These are phyloP conservation scores for Ceratosolen fusciceps DNA, from an alignment of 1,140 invertebrate species.

Conservation along the genomic window DNA sequence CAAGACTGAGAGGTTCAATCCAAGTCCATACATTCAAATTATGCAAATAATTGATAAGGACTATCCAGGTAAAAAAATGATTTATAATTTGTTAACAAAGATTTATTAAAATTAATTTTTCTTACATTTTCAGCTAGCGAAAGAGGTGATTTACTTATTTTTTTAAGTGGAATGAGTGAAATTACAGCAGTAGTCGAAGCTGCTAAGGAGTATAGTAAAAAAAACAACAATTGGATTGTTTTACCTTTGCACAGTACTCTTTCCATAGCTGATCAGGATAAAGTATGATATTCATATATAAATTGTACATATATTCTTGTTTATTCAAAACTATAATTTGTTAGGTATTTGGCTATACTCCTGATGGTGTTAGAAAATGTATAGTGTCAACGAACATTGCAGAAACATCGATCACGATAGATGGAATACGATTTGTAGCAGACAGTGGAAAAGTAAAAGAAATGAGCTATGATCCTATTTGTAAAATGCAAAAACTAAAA, in stretches of 20 bases:
- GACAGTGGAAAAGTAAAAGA: constrained; percentile 98
- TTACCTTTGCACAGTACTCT: constrained; percentile 94
- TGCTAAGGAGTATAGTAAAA: constrained; percentile 85
- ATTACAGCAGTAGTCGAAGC: constrained; percentile 93
- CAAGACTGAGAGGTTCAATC: constrained; percentile 85
- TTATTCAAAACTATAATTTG: constrained; percentile 51
- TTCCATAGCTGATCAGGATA: constrained; percentile 95
- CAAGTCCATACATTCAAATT: constrained; percentile 92
- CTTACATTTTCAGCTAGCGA: constrained; percentile 77
- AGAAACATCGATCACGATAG: constrained; percentile 99
- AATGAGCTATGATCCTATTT: constrained; percentile 93
- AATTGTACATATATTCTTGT: constrained; percentile 13
- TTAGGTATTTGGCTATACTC: constrained; percentile 96
- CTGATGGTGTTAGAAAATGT: constrained; percentile 95
- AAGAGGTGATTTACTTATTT: constrained; percentile 96
- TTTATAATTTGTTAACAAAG: background rate
- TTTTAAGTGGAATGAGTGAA: constrained; percentile 96
- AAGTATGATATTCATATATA: constrained; percentile 73
- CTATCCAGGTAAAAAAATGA: constrained; percentile 77
- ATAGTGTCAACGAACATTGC: constrained; percentile 99
- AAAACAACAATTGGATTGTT: constrained; percentile 92
- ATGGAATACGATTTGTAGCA: constrained; percentile 97
- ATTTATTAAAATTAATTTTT: constrained; percentile 33
- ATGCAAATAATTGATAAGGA: constrained; percentile 93
- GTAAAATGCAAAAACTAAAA: constrained; percentile 90